Evolutionary conservation across 2,797 vertebrate genomes (phyloP).

Genomic region (Ataeniobius toweri): DNA sequence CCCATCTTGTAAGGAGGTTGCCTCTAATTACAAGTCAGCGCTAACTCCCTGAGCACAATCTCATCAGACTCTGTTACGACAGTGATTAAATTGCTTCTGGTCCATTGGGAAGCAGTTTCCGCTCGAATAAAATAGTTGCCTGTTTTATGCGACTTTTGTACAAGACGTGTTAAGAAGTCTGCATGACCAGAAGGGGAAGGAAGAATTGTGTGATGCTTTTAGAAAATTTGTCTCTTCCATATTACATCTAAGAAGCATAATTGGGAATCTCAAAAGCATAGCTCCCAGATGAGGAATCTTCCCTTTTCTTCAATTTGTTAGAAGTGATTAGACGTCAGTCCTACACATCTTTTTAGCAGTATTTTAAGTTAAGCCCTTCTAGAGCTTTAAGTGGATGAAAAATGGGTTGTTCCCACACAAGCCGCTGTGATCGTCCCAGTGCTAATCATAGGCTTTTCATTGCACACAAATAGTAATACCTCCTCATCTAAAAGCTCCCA

Average conservation of each 20-base stretch:
- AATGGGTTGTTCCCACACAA: slow-evolving; percentile 49
- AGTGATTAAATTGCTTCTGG: slow-evolving; percentile 70
- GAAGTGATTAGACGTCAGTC: slow-evolving; percentile 63
- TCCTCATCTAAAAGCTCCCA: slow-evolving; percentile 33
- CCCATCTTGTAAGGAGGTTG: slow-evolving; percentile 28
- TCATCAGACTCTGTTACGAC: slow-evolving; percentile 72
- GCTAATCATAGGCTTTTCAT: slow-evolving; percentile 60
- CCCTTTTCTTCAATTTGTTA: slow-evolving; percentile 43
- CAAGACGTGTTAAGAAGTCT: slow-evolving; percentile 2
- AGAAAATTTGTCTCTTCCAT: slow-evolving; percentile 24
- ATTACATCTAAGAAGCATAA: slow-evolving; percentile 37
- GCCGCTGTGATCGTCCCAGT: slow-evolving; percentile 42
- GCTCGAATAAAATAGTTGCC: slow-evolving; percentile 26
- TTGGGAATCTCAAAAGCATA: slow-evolving; percentile 35
- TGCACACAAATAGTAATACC: slow-evolving; percentile 55
- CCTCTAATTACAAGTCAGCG: slow-evolving; percentile 73
- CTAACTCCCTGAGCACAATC: slow-evolving; percentile 59
- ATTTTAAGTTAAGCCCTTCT: slow-evolving; percentile 62
- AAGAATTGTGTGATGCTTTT: slow-evolving; percentile 29
- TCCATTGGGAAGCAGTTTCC: slow-evolving; percentile 34
- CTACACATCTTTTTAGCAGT: slow-evolving; percentile 48
- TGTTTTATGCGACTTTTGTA: slow-evolving; percentile 21
- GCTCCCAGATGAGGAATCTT: slow-evolving; percentile 17
- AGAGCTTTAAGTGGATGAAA: slow-evolving; percentile 58
- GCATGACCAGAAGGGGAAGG: background rate